These are phyloP conservation scores for Nannobrachium achirus DNA, from an alignment of 2,113 vertebrate species.

Conservation along the genomic window DNA sequence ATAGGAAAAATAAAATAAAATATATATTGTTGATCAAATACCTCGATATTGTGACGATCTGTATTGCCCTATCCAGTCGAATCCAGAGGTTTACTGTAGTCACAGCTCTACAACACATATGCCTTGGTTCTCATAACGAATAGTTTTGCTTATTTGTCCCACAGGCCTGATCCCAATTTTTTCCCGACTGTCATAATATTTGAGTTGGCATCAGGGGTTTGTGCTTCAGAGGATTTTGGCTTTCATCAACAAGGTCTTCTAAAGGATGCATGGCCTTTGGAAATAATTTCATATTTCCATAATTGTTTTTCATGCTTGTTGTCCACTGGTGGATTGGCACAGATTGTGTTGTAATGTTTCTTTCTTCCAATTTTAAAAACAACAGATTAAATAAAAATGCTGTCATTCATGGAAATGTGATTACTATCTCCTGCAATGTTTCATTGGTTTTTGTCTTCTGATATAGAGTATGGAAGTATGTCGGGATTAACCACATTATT, in stretches of 20 bases:
- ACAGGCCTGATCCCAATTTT: slow-evolving; percentile 49
- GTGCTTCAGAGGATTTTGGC: slow-evolving; percentile 49
- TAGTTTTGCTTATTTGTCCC: slow-evolving; percentile 49
- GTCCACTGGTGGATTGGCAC: slow-evolving; percentile 38
- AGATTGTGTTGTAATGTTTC: slow-evolving; percentile 56
- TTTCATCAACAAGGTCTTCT: slow-evolving; percentile 51
- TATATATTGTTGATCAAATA: too few species aligned
- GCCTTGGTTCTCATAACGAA: slow-evolving; percentile 52
- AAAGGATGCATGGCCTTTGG: slow-evolving; percentile 61
- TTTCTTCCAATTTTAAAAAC: slow-evolving; percentile 34
- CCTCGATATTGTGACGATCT: too few species aligned
- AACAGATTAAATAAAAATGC: slow-evolving; percentile 10
- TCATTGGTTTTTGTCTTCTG: slow-evolving; percentile 54
- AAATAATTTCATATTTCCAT: slow-evolving; percentile 68
- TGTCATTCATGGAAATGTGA: slow-evolving; percentile 48
- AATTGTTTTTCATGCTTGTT: slow-evolving; percentile 64
- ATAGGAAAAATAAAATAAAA: too few species aligned
- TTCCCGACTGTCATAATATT: slow-evolving; percentile 65
- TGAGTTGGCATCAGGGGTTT: slow-evolving; percentile 61
- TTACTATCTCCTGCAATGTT: slow-evolving; percentile 57
- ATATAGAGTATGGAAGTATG: slow-evolving; percentile 38
- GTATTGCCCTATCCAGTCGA: background rate
- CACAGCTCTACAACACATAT: background rate
- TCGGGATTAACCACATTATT: slow-evolving; percentile 37
- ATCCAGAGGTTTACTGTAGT: slow-evolving; percentile 19